Percentiles rank a stretch among this genome's conserved stretches.
phyloP scores from a whole-genome alignment of 1,140 invertebrate species.

The Tachypleus tridentatus region DNA sequence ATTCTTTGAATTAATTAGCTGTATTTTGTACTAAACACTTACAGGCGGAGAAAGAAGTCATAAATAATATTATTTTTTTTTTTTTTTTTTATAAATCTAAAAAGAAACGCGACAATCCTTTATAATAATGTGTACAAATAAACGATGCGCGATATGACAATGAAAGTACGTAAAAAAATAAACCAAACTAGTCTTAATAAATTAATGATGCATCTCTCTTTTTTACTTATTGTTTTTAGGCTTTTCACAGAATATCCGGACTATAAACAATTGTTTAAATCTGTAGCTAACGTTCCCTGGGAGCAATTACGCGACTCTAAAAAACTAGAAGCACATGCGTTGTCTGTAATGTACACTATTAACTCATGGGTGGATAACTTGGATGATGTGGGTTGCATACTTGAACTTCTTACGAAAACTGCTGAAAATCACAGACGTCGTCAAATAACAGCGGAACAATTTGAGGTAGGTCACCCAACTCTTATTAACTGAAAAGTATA shows the following conservation, averaged over 20 bases:
- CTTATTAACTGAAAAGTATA: no score
- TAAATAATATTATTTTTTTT: no score
- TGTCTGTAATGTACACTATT: constrained; percentile 50
- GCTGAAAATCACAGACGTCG: constrained; percentile 47
- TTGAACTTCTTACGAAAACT: constrained; percentile 46
- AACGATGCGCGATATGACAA: no score
- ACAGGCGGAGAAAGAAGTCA: no score
- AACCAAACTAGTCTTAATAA: no score
- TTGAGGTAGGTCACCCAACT: constrained; percentile 34
- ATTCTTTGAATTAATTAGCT: no score
- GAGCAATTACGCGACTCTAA: constrained; percentile 43
- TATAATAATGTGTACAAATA: no score
- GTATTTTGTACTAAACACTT: no score
- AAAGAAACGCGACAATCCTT: no score
- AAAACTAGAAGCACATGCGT: constrained; percentile 52
- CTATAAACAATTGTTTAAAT: constrained; percentile 44
- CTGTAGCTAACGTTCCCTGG: constrained; percentile 43
- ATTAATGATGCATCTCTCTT: no score
- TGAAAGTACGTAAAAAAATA: no score
- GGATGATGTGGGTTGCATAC: constrained; percentile 47
- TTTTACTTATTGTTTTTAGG: constrained; percentile 32
- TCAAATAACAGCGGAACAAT: constrained; percentile 37
- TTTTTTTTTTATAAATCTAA: no score
- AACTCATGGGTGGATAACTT: constrained; percentile 49
- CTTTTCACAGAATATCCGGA: constrained; percentile 49